Evolutionary conservation across 2,113 vertebrate species (phyloP), one percentile per base, ranked within the genome.

Genomic region (Lophotis ruficrista): DNA sequence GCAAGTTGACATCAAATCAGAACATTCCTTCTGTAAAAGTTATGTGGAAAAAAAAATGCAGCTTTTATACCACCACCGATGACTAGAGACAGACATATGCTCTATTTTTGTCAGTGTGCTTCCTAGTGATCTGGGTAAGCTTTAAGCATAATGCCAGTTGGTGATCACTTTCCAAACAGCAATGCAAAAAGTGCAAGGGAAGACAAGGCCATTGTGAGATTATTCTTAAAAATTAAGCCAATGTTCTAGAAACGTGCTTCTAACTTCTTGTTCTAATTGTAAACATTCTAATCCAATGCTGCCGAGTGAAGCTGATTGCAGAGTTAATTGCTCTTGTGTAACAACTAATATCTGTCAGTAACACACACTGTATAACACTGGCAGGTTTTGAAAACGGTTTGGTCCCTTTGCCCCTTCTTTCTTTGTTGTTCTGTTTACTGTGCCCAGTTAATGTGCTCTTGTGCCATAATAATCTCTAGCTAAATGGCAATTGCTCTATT

Each of bases 401-500:
- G 69, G 90, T 97, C 95, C 94, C 94, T 97, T 98, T 98, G 98
- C 97, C 97, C 97, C 97, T 95, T 96, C 92, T 95, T 98, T 95
- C 96, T 97, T 96, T 98, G 98, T 98, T 98, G 96, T 98, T 98
- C 85, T 98, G 97, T 98, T 98, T 98, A 96, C 96, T 97, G 96
- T 98, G 97, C 97, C 97, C 97, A 97, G 98, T 98, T 98, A 98
- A 98, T 98, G 97, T 98, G 98, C 97, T 98, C 98, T 98, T 98
- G 98, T 98, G 98, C 98, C 98, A 98, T 97, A 97, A 98, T 98
- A 98, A 98, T 98, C 98, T 98, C 96, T 70, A 98, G 98, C 98
- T 98, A 98, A 98, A 98, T 98, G 97, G 97, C 99, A 99, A 99
- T 99, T 98, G 98, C 98, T 99, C 98, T 98, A 98, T 98, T 98